Evolutionary conservation across 2,113 vertebrate species (phyloP).

Genomic region (Balaenoptera acutorostrata): DNA sequence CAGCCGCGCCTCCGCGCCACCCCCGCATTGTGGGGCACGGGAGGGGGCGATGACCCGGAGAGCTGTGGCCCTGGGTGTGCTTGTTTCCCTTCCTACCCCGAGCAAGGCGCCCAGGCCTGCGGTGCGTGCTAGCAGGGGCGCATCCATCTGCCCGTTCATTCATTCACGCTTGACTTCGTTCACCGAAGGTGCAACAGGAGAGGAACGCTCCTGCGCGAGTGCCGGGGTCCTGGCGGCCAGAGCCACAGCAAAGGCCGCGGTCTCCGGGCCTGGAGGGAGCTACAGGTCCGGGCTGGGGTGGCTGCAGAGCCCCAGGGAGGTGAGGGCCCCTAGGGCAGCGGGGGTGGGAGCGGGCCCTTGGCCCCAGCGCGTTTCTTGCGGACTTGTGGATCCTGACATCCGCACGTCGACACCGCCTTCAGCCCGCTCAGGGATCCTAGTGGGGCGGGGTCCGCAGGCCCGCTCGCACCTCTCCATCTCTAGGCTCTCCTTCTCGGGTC

Average conservation of each 20-base stretch:
- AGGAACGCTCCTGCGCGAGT: background rate
- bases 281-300: background rate
- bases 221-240: background rate
- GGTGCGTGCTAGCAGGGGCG: background rate
- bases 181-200: background rate
- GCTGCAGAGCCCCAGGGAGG: background rate
- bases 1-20: background rate
- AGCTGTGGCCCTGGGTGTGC: fast-evolving
- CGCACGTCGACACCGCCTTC: background rate
- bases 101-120: background rate
- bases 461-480: background rate
- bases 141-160: fast-evolving
- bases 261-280: background rate
- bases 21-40: background rate
- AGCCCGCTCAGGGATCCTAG: background rate
- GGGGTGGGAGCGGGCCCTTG: background rate
- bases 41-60: background rate
- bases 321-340: background rate
- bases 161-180: fast-evolving
- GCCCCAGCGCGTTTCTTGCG: too few relatives aligned
- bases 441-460: background rate
- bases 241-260: background rate
- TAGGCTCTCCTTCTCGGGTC: background rate
- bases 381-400: background rate
- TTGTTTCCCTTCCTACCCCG: background rate